Evolutionary conservation across 2,888 invertebrate genomes (phyloP).

Genomic region (Melanostoma scalare): DNA sequence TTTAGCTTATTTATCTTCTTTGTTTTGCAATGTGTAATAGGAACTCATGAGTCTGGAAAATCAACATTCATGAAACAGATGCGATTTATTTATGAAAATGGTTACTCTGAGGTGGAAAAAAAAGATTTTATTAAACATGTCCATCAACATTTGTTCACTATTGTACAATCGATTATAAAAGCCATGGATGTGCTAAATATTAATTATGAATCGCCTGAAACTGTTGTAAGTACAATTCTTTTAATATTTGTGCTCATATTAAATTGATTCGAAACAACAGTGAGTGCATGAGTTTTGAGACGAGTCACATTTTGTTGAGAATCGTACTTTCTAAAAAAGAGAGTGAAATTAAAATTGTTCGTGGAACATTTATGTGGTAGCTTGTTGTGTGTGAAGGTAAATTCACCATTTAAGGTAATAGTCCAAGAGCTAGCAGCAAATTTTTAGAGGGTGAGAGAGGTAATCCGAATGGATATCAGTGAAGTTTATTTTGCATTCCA

Average conservation of each 20-base stretch:
- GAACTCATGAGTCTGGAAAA: slow-evolving; percentile 98
- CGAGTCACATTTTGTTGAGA: too few relatives aligned
- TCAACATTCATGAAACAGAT: slow-evolving; percentile 99
- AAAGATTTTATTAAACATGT: slow-evolving; percentile 98
- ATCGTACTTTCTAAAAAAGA: too few relatives aligned
- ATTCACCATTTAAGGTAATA: too few relatives aligned
- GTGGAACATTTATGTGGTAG: too few relatives aligned
- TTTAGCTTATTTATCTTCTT: too few relatives aligned
- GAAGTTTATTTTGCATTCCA: too few relatives aligned
- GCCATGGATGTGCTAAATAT: slow-evolving; percentile 99
- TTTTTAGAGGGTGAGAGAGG: too few relatives aligned
- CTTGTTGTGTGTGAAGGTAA: too few relatives aligned
- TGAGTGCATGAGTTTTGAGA: too few relatives aligned
- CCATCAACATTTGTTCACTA: slow-evolving; percentile 99
- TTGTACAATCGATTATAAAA: slow-evolving; percentile 99
- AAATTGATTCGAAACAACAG: slow-evolving; percentile 91
- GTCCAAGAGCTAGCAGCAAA: too few relatives aligned
- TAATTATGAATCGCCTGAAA: slow-evolving; percentile 95
- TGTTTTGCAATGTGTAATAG: slow-evolving; percentile 73
- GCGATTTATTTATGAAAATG: slow-evolving; percentile 99
- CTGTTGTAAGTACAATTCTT: slow-evolving; percentile 91
- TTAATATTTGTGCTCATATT: slow-evolving; percentile 97
- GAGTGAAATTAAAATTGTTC: too few relatives aligned
- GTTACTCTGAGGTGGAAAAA: slow-evolving; percentile 99
- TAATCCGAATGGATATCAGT: too few relatives aligned